Evolutionary conservation across 2,113 vertebrate genomes (phyloP).

Genomic region (Climacteris rufus): DNA sequence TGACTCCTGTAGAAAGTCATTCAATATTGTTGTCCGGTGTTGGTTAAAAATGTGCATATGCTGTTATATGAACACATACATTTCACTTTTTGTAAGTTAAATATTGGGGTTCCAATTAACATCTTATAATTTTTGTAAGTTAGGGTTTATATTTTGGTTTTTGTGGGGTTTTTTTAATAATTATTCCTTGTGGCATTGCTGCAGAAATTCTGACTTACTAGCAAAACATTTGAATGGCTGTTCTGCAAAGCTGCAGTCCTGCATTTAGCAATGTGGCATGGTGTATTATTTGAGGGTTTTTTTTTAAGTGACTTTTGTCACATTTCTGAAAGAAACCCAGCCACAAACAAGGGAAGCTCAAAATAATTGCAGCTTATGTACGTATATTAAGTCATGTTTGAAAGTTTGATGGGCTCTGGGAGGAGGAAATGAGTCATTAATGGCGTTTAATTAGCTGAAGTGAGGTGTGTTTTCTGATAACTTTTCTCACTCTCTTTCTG

Average conservation of each 20-base stretch:
- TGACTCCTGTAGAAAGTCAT: not conserved
- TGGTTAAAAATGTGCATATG: not conserved
- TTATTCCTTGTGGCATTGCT: not conserved
- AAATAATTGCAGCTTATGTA: not conserved
- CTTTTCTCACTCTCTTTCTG: not conserved
- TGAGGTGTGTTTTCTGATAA: not conserved
- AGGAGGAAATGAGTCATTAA: not conserved
- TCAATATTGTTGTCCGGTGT: not conserved
- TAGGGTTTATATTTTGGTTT: not conserved
- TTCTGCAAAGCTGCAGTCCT: not conserved
- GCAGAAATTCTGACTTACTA: not conserved
- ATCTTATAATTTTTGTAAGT: not conserved
- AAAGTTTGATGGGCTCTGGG: not conserved
- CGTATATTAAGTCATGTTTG: not conserved
- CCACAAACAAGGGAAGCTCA: not conserved
- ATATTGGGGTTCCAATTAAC: not conserved
- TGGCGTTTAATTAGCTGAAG: not conserved
- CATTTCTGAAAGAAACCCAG: not conserved
- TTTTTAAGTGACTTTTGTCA: not conserved
- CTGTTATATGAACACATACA: not conserved
- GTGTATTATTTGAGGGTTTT: not conserved
- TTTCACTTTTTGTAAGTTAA: not conserved
- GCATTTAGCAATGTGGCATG: not conserved
- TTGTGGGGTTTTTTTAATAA: not conserved
- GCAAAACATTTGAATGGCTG: not conserved